phyloP scores from a whole-genome alignment of 2,113 vertebrate genomes.

The Labrus mixtus region DNA sequence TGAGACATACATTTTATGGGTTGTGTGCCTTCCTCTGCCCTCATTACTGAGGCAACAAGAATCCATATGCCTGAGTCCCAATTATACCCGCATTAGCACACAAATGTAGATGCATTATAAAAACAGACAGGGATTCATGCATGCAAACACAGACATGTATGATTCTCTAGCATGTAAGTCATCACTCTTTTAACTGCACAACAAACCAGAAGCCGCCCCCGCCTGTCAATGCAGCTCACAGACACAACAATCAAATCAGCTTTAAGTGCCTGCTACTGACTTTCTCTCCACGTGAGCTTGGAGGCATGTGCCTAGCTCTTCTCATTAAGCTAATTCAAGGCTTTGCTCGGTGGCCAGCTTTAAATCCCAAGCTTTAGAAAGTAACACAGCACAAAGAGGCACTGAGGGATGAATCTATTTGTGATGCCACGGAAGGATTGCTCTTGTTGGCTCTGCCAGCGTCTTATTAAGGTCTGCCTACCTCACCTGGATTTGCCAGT shows the following conservation, averaged over 20 bases:
- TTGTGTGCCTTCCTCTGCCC: constrained; percentile 25
- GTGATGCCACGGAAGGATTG: constrained; percentile 41
- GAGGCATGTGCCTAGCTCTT: constrained; percentile 60
- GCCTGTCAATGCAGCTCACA: not conserved
- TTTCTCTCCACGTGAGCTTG: constrained; percentile 66
- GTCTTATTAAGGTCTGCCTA: constrained; percentile 30
- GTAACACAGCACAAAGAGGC: constrained; percentile 56
- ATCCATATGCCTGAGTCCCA: constrained; percentile 4
- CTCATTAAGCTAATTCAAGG: constrained; percentile 78
- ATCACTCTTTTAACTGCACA: not conserved
- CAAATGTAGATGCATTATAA: constrained; percentile 13
- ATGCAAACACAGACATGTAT: constrained; percentile 1
- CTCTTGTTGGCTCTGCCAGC: constrained; percentile 14
- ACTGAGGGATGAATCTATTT: constrained; percentile 66
- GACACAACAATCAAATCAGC: constrained; percentile 23
- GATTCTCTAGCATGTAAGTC: not conserved
- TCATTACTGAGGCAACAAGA: constrained; percentile 27
- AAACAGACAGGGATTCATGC: not conserved
- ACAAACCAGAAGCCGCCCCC: no score
- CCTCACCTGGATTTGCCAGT: constrained; percentile 13
- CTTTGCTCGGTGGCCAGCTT: constrained; percentile 64
- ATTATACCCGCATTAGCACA: not conserved
- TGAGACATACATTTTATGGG: not conserved
- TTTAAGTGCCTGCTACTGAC: constrained; percentile 31
- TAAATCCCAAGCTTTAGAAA: constrained; percentile 73